Conservation (phyloP, 2,113 vertebrate species). For the Notarius lentiginosus region DNA sequence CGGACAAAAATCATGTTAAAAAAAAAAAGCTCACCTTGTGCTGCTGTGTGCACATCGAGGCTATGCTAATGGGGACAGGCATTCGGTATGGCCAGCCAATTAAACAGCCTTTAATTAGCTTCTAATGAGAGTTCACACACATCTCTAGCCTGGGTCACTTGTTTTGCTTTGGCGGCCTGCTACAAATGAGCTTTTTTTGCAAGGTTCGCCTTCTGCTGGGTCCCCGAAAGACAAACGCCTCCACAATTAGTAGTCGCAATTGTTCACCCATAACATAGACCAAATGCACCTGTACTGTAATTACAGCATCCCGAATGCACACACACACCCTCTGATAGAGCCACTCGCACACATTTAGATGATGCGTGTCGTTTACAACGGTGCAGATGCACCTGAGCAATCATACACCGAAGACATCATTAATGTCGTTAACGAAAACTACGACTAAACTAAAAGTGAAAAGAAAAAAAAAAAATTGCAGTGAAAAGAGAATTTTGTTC, state of each 20-base stretch:
- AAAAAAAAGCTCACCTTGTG: background rate
- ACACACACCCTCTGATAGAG: constrained; percentile 23
- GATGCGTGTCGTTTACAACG: constrained; percentile 53
- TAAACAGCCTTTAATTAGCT: constrained; percentile 58
- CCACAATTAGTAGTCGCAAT: constrained; percentile 59
- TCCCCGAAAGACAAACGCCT: constrained; percentile 53
- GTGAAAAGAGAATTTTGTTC: too few relatives aligned
- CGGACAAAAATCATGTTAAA: background rate
- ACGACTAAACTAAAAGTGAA: background rate
- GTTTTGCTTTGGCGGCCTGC: constrained; percentile 51
- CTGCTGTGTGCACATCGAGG: background rate
- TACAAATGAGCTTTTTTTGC: constrained; percentile 54
- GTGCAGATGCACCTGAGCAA: constrained; percentile 45
- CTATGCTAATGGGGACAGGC: constrained; percentile 40
- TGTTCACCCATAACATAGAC: constrained; percentile 49
- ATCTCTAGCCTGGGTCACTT: constrained; percentile 56
- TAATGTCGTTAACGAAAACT: too few relatives aligned
- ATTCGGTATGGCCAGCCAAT: constrained; percentile 47
- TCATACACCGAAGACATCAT: background rate
- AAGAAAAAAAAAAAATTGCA: background rate
- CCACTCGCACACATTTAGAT: background rate
- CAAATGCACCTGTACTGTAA: constrained; percentile 58
- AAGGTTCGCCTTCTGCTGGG: constrained; percentile 21
- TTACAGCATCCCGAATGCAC: constrained; percentile 35
- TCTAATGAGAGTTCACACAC: constrained; percentile 54